phyloP scores from a whole-genome alignment of 2,797 vertebrate species.

The Fistularia commersonii region DNA sequence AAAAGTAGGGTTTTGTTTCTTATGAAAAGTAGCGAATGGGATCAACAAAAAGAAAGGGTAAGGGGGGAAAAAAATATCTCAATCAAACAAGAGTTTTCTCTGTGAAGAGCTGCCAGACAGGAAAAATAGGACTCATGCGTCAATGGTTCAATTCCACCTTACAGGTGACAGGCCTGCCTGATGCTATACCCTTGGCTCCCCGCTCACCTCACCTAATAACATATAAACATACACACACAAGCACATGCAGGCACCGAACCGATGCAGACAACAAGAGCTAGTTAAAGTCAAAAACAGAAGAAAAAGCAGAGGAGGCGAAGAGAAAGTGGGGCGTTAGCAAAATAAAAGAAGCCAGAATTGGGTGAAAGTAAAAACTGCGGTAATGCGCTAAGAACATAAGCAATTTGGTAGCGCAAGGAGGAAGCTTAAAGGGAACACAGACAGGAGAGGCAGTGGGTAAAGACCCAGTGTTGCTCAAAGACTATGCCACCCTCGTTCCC shows the following conservation, averaged over 20 bases:
- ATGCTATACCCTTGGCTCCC: constrained; percentile 66
- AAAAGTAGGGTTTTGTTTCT: constrained; percentile 62
- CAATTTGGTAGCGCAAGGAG: constrained; percentile 72
- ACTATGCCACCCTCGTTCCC: constrained; percentile 73
- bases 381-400: constrained; percentile 56
- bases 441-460: constrained; percentile 69
- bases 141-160: constrained; percentile 70
- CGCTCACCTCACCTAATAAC: constrained; percentile 58
- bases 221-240: constrained; percentile 18
- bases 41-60: constrained; percentile 61
- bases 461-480: constrained; percentile 76
- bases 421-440: constrained; percentile 71
- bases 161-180: constrained; percentile 74
- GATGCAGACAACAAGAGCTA: constrained; percentile 58
- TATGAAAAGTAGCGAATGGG: constrained; percentile 58
- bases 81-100: constrained; percentile 64
- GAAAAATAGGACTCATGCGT: constrained; percentile 58
- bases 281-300: constrained; percentile 61
- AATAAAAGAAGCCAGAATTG: constrained; percentile 61
- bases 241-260: constrained; percentile 31
- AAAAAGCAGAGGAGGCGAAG: constrained; percentile 42
- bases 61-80: constrained; percentile 59
- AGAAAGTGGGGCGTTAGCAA: constrained; percentile 63
- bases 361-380: constrained; percentile 57
- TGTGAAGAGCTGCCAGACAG: constrained; percentile 63